Evolutionary conservation across 2,113 vertebrate species (phyloP).

Genomic region (Prunella fulvescens): DNA sequence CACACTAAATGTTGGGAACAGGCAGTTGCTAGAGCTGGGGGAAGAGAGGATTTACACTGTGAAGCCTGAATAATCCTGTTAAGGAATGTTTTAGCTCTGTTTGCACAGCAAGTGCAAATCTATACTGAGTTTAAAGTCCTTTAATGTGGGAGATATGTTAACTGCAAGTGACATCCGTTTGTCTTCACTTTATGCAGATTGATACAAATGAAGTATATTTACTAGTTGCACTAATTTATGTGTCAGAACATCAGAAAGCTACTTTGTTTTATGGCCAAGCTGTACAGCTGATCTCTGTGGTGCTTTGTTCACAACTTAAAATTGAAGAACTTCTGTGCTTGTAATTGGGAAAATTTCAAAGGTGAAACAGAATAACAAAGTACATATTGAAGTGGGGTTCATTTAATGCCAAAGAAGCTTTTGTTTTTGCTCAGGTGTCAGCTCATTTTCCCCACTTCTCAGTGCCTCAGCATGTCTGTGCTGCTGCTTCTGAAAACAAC

Average conservation of each 20-base stretch:
- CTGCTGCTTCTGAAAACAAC: not conserved
- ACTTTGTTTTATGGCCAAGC: not conserved
- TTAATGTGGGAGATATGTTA: not conserved
- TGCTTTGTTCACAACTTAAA: not conserved
- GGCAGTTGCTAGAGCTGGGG: not conserved
- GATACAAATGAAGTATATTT: not conserved
- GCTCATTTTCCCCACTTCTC: not conserved
- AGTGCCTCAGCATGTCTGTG: not conserved
- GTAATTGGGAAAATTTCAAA: not conserved
- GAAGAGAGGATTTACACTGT: not conserved
- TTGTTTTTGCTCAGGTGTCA: constrained; percentile 19
- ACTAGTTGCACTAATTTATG: not conserved
- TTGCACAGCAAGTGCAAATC: not conserved
- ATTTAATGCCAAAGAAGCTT: constrained; percentile 31
- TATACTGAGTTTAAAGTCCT: not conserved
- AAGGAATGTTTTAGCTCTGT: not conserved
- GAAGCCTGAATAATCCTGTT: not conserved
- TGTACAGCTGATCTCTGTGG: not conserved
- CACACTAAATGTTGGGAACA: not conserved
- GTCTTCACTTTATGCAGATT: not conserved
- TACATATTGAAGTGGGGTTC: not conserved
- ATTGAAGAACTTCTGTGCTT: not conserved
- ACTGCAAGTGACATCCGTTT: not conserved
- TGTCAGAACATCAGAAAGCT: not conserved
- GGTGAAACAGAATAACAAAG: not conserved